phyloP scores from a whole-genome alignment of 2,113 vertebrate genomes.

The Psophia crepitans region DNA sequence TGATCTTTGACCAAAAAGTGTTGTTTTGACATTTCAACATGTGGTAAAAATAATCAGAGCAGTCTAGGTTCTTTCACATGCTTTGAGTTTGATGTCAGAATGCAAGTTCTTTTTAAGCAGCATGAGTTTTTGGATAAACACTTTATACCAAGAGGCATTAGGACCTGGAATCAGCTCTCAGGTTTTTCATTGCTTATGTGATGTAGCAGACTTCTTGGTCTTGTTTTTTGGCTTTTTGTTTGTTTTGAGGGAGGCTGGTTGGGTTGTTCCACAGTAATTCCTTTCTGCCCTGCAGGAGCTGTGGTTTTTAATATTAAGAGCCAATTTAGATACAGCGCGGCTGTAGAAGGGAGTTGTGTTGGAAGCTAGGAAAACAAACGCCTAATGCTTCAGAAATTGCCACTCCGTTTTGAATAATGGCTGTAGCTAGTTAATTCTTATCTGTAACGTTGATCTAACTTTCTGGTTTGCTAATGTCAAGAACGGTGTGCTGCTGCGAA shows the following conservation, averaged over 20 bases:
- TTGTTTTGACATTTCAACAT: neutral
- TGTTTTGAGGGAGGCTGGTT: neutral
- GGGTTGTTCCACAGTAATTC: neutral
- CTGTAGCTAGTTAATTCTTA: neutral
- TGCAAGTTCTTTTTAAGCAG: neutral
- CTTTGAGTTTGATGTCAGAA: neutral
- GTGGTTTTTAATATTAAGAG: neutral
- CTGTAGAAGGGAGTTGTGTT: neutral
- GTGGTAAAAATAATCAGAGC: neutral
- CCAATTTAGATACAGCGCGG: neutral
- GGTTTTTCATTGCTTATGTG: neutral
- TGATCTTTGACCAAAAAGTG: neutral
- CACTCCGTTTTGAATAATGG: neutral
- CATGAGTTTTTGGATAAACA: neutral
- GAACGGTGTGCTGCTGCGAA: slow-evolving; percentile 94
- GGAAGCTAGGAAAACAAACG: neutral
- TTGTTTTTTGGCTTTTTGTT: neutral
- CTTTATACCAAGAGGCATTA: neutral
- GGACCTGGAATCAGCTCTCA: neutral
- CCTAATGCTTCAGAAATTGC: neutral
- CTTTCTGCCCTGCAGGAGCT: neutral
- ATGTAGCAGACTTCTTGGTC: neutral
- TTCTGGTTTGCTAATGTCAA: slow-evolving; percentile 34
- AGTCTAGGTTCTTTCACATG: neutral
- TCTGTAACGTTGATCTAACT: neutral